Percentiles rank a stretch among this genome's conserved stretches.
phyloP scores from a whole-genome alignment of 1,140 invertebrate species.

The Pemphigus obesinymphae region DNA sequence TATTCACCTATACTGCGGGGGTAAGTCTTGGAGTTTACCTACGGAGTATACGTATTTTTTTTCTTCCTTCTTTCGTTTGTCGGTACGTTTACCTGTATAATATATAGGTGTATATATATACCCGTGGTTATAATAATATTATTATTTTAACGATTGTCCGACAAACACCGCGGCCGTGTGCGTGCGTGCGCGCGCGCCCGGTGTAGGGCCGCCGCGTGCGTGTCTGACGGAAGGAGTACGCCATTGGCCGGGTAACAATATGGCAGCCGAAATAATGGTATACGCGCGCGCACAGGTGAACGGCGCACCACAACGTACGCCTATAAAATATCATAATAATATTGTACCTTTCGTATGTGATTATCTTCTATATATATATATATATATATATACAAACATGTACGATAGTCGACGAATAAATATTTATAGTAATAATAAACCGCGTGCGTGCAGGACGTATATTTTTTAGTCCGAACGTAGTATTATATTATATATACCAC shows the following conservation, averaged over 20 bases:
- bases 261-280: slow-evolving; percentile 6
- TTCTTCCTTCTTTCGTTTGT: too few relatives aligned
- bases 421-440: background rate
- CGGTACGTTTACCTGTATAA: too few relatives aligned
- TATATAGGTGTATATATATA: too few relatives aligned
- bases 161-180: background rate
- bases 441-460: background rate
- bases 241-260: slow-evolving; percentile 30
- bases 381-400: background rate
- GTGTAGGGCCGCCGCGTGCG: background rate
- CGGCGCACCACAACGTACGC: background rate
- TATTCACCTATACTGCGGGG: too few relatives aligned
- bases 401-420: background rate
- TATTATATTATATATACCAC: too few relatives aligned
- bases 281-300: slow-evolving; percentile 2
- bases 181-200: too few relatives aligned
- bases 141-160: slow-evolving; percentile 2
- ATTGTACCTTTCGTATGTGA: too few relatives aligned
- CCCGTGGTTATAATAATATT: too few relatives aligned
- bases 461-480: too few relatives aligned
- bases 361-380: background rate
- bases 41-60: too few relatives aligned
- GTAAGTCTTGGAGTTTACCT: too few relatives aligned
- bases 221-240: background rate
- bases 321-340: background rate